These are phyloP conservation scores for Marasmarcha lunaedactyla DNA, from an alignment of 2,888 invertebrate species.

Conservation along the genomic window DNA sequence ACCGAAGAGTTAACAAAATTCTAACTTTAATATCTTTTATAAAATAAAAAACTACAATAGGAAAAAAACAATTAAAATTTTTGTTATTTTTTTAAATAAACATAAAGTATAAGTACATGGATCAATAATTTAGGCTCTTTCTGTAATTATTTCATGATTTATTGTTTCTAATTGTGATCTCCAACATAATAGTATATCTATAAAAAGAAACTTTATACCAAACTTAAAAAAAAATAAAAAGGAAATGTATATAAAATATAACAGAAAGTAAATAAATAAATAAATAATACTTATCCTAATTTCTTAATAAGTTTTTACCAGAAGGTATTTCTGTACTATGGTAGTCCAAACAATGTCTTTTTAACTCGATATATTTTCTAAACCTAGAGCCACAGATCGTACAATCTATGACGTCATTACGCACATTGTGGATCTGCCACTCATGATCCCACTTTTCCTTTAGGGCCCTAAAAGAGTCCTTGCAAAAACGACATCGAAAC, in stretches of 20 bases:
- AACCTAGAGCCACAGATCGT: slow-evolving; percentile 43
- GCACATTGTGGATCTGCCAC: slow-evolving; percentile 48
- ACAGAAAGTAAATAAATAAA: neutral
- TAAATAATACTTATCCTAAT: neutral
- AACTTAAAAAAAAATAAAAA: neutral
- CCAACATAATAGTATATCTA: too few species aligned
- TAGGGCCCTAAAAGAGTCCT: slow-evolving; percentile 32
- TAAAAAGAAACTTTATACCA: too few species aligned
- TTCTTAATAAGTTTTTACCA: too few species aligned
- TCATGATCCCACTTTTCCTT: slow-evolving; percentile 64
- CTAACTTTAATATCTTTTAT: too few species aligned
- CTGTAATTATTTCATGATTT: too few species aligned
- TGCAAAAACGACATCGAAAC: slow-evolving; percentile 45
- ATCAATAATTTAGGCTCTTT: too few species aligned
- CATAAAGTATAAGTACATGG: too few species aligned
- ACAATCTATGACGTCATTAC: slow-evolving; percentile 54
- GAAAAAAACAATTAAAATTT: too few species aligned
- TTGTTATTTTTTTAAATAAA: too few species aligned
- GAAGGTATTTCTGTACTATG: slow-evolving; percentile 38
- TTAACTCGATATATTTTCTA: slow-evolving; percentile 50
- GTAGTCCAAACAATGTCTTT: slow-evolving; percentile 33
- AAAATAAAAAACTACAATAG: too few species aligned
- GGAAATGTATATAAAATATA: neutral
- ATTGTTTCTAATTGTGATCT: too few species aligned
- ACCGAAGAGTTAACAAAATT: too few species aligned